phyloP scores from a whole-genome alignment of 2,113 vertebrate genomes.

The Willisornis vidua region DNA sequence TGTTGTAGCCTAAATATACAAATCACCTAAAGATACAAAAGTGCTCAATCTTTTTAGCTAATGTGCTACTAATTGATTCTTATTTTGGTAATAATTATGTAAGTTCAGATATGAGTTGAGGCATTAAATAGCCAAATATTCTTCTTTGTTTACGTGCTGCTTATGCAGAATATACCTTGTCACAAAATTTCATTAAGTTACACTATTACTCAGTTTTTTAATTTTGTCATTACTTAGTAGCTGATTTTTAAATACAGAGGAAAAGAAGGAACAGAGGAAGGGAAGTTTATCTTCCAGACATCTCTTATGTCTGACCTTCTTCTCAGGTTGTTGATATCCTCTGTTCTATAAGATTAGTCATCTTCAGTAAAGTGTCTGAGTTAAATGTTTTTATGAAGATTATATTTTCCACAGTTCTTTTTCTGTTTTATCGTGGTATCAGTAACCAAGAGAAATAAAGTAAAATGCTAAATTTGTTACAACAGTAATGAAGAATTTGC shows the following conservation, averaged over 20 bases:
- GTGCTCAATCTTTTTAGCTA: constrained; percentile 35
- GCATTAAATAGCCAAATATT: not conserved
- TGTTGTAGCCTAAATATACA: constrained; percentile 3
- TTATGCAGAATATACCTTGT: not conserved
- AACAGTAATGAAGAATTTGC: not conserved
- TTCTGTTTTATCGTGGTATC: not conserved
- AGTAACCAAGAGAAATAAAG: not conserved
- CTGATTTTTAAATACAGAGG: not conserved
- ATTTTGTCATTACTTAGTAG: not conserved
- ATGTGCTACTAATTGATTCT: not conserved
- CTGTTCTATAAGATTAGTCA: not conserved
- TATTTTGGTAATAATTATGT: not conserved
- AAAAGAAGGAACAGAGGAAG: not conserved
- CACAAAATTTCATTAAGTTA: not conserved
- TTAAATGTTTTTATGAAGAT: not conserved
- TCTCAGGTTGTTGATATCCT: not conserved
- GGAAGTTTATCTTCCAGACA: not conserved
- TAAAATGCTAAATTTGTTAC: not conserved
- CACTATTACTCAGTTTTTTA: not conserved
- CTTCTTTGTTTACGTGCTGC: not conserved
- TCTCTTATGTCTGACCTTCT: not conserved
- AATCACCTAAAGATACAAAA: not conserved
- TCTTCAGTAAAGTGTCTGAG: not conserved
- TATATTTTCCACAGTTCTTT: not conserved
- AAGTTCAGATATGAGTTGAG: not conserved